Base-by-base conservation (phyloP, 2,888 invertebrate genomes). In the Periphyllus acericola region DNA sequence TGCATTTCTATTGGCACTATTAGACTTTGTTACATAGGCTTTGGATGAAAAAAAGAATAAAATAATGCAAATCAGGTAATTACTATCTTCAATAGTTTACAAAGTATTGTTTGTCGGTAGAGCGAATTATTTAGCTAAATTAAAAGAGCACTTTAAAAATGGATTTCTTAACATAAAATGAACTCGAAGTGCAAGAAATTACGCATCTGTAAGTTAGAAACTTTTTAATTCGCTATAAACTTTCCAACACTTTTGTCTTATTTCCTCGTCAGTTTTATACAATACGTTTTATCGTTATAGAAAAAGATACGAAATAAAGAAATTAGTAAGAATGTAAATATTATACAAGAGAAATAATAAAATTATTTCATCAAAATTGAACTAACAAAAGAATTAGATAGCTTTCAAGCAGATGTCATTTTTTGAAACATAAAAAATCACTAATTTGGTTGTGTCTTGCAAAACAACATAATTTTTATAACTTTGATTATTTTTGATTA, bases 171-270 rank as follows among this genome's bases (percentile, higher is more conserved):
- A 76, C 76, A 84, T 66, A 76, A 75, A 76, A 76, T 84, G 76
- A 76, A 84, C 84, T 76, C 14, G 21, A n/a, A 66, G 76, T 76
- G 84, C 29, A 84, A 6, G 32, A 76, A 84, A 55, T 84, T 84
- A 68, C 76, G 76, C 32, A 55, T 84, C 84, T 46, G 66, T 66
- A 60, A 34, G 68, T 68, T 40, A 14, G 25, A 84, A 84, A 84
- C 76, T 84, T 84, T 84, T 84, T 84, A 84, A 84, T 84, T 76
- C 25, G 46, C 76, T 46, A 76, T 46, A 84, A 84, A 76, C 66
- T 84, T 84, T 78, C 66, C 76, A 84, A 84, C 76, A 76, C 66
- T 84, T 66, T 84, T 11, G 25, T 84, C 66, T 32, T 32, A 66
- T 84, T 84, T 76, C 66, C 1, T 72, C 25, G 19, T 66, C 66